phyloP scores from a whole-genome alignment of 2,797 vertebrate genomes.

The Karalla daura region DNA sequence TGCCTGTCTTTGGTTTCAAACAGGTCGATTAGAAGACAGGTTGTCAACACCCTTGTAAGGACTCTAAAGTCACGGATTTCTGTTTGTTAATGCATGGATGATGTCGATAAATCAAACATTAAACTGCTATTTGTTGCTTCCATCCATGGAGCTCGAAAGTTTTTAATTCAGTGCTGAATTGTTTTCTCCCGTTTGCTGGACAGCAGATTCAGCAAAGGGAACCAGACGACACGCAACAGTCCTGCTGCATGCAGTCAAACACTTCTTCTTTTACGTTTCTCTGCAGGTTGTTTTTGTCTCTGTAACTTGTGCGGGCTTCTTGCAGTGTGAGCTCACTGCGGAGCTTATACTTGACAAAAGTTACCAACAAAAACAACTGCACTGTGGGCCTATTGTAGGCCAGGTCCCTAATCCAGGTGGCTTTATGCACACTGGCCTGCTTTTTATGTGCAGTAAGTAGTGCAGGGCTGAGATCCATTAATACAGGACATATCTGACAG shows the following conservation, averaged over 20 bases:
- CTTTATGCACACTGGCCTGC: neutral
- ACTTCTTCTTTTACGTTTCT: constrained; percentile 6
- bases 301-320: neutral
- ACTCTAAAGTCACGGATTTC: neutral
- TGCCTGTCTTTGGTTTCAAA: no score
- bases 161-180: no score
- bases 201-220: neutral
- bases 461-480: neutral
- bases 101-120: neutral
- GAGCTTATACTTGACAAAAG: constrained; percentile 8
- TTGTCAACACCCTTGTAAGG: no score
- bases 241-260: neutral
- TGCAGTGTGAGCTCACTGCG: constrained; percentile 15
- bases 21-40: no score
- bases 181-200: neutral
- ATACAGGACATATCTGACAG: neutral
- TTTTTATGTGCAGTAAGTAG: neutral
- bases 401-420: constrained; percentile 1
- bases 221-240: no score
- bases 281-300: neutral
- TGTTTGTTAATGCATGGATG: neutral
- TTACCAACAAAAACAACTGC: neutral
- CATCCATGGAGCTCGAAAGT: neutral
- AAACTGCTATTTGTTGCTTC: neutral
- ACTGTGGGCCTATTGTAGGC: neutral